These are phyloP conservation scores for Choristoneura rosaceana DNA, from an alignment of 2,888 invertebrate species.

Conservation along the genomic window DNA sequence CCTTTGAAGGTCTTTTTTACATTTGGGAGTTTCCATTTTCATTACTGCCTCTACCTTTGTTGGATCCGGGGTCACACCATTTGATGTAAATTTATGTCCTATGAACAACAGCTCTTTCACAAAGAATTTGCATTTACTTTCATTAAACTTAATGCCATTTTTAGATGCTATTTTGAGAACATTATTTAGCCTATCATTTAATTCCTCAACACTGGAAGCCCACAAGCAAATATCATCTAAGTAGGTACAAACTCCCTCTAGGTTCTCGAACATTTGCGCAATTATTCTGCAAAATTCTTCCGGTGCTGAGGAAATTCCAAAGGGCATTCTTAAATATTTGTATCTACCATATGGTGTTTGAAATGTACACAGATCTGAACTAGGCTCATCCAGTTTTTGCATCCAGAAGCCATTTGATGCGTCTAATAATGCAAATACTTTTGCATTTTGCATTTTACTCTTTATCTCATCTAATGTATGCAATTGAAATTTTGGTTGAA, in stretches of 20 bases:
- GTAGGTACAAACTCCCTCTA: slow-evolving; percentile 33
- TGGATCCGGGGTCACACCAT: slow-evolving; percentile 35
- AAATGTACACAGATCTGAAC: slow-evolving; percentile 42
- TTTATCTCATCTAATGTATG: slow-evolving; percentile 37
- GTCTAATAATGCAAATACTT: slow-evolving; percentile 36
- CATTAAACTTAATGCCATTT: slow-evolving; percentile 37
- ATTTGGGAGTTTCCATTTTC: too few relatives aligned
- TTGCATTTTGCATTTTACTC: slow-evolving; percentile 25
- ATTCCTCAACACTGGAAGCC: slow-evolving; percentile 10
- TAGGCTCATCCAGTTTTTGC: slow-evolving; percentile 27
- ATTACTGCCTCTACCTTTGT: too few relatives aligned
- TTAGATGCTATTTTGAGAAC: slow-evolving; percentile 7
- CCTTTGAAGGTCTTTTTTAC: too few relatives aligned
- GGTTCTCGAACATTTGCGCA: slow-evolving; percentile 36
- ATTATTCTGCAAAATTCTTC: slow-evolving; percentile 39
- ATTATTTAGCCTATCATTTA: slow-evolving; percentile 25
- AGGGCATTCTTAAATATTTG: slow-evolving; percentile 35
- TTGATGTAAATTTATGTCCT: slow-evolving; percentile 33
- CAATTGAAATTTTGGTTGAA: slow-evolving; percentile 34
- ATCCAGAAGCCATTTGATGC: slow-evolving; percentile 44
- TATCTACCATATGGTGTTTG: slow-evolving; percentile 43
- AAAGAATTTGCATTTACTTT: slow-evolving; percentile 31
- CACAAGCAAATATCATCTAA: slow-evolving; percentile 26
- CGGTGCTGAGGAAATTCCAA: slow-evolving; percentile 34
- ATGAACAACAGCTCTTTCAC: slow-evolving; percentile 26